These are phyloP conservation scores for Ophion obscuratus DNA, from an alignment of 2,888 invertebrate genomes.

Conservation along the genomic window DNA sequence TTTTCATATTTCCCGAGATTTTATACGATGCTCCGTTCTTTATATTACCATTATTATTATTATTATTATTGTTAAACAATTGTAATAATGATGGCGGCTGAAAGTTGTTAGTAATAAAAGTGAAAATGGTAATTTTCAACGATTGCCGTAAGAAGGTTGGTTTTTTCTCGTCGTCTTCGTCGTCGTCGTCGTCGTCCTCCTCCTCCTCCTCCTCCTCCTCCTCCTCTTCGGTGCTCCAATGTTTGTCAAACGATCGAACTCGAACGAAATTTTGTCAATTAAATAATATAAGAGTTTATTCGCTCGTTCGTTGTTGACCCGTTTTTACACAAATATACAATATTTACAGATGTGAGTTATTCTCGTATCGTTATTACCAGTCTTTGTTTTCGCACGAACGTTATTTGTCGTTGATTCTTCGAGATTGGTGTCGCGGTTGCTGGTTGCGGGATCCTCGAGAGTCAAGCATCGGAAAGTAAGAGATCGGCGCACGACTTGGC, in stretches of 20 bases:
- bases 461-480: constrained; percentile 86
- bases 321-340: constrained; percentile 67
- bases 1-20: constrained; percentile 71
- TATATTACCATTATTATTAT: constrained; percentile 47
- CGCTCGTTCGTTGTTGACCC: constrained; percentile 26
- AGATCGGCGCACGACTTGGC: constrained; percentile 91
- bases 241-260: background rate
- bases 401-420: constrained; percentile 4
- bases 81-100: background rate
- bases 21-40: constrained; percentile 68
- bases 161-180: too few species aligned
- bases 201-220: too few species aligned
- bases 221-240: too few species aligned
- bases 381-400: constrained; percentile 30
- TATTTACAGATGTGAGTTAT: constrained; percentile 58
- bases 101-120: constrained; percentile 60
- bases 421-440: background rate
- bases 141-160: too few species aligned
- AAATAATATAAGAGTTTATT: constrained; percentile 58
- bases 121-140: constrained; percentile 52
- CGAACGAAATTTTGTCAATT: constrained; percentile 44
- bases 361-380: constrained; percentile 18
- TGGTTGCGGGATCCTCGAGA: constrained; percentile 4
- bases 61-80: constrained; percentile 50
- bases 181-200: too few species aligned